Evolutionary conservation across 2,797 vertebrate genomes (phyloP).

Genomic region (Catostomus latipinnis): DNA sequence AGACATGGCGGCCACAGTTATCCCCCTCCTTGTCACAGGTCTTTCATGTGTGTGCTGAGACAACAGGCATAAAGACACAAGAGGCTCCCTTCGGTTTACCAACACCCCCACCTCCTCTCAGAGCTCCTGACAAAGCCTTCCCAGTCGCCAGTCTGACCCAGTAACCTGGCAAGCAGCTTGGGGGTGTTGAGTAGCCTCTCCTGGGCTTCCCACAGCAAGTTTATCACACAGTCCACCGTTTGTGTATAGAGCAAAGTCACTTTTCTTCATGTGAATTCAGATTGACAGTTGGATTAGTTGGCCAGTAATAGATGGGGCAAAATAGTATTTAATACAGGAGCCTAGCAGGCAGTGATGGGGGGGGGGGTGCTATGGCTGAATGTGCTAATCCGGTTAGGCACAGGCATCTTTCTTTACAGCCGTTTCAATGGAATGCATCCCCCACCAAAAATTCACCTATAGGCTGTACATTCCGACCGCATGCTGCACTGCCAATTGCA

Average conservation of each 20-base stretch:
- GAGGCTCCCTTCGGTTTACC: slow-evolving; percentile 71
- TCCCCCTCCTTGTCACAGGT: slow-evolving; percentile 62
- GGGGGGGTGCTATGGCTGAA: slow-evolving; percentile 60
- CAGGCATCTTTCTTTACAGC: slow-evolving; percentile 70
- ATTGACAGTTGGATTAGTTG: slow-evolving; percentile 71
- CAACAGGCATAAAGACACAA: slow-evolving; percentile 71
- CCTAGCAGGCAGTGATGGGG: slow-evolving; percentile 59
- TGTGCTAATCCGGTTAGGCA: slow-evolving; percentile 68
- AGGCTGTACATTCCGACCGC: slow-evolving; percentile 45
- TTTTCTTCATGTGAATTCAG: slow-evolving; percentile 70
- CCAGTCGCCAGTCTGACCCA: slow-evolving; percentile 80
- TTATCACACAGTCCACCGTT: slow-evolving; percentile 66
- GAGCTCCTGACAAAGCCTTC: slow-evolving; percentile 74
- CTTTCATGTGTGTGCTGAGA: slow-evolving; percentile 74
- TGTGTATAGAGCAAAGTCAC: slow-evolving; percentile 73
- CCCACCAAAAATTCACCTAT: slow-evolving; percentile 45
- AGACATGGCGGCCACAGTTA: slow-evolving; percentile 51
- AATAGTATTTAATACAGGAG: slow-evolving; percentile 67
- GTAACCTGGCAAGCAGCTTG: slow-evolving; percentile 78
- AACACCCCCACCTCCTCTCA: slow-evolving; percentile 63
- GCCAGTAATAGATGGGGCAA: slow-evolving; percentile 69
- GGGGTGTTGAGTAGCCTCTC: slow-evolving; percentile 71
- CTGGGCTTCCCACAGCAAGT: slow-evolving; percentile 48
- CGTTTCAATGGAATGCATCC: slow-evolving; percentile 65
- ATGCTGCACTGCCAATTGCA: slow-evolving; percentile 45